Conservation (phyloP, 2,888 invertebrate genomes). For the Schizotus pectinicornis region DNA sequence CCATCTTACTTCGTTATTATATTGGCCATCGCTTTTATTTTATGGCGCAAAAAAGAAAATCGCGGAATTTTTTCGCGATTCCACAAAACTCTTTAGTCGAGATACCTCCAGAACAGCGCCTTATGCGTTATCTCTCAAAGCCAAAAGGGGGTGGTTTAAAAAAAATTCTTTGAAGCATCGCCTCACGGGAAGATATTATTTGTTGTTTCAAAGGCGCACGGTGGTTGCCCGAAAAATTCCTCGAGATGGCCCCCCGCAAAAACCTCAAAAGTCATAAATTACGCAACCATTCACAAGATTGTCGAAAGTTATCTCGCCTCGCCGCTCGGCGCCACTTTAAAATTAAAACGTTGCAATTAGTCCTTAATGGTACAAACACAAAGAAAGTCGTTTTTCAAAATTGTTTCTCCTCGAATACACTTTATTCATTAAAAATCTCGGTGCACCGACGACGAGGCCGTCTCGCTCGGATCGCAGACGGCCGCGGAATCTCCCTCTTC, state of each 20-base stretch:
- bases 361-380: slow-evolving; percentile 57
- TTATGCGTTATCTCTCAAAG: too few species aligned
- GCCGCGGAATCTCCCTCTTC: slow-evolving; percentile 32
- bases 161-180: slow-evolving; percentile 43
- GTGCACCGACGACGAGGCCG: slow-evolving; percentile 6
- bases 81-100: too few species aligned
- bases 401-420: slow-evolving; percentile 57
- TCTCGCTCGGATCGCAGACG: slow-evolving; percentile 6
- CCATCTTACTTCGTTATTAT: slow-evolving; percentile 58
- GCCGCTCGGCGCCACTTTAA: slow-evolving; percentile 41
- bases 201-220: slow-evolving; percentile 5
- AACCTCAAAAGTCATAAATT: slow-evolving; percentile 45
- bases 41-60: slow-evolving; percentile 32
- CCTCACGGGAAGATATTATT: slow-evolving; percentile 32
- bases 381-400: slow-evolving; percentile 60
- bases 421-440: slow-evolving; percentile 49
- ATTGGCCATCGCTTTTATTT: slow-evolving; percentile 52
- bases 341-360: slow-evolving; percentile 60
- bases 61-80: slow-evolving; percentile 35
- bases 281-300: slow-evolving; percentile 52
- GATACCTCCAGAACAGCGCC: too few species aligned
- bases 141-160: slow-evolving; percentile 46
- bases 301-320: slow-evolving; percentile 55
- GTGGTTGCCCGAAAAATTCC: not conserved
- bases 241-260: not conserved